A percentile compares a stretch with the other conserved stretches of the same genome.
Evolutionary conservation across 1,140 invertebrate species (phyloP).

Genomic region (Anadara kagoshimensis): DNA sequence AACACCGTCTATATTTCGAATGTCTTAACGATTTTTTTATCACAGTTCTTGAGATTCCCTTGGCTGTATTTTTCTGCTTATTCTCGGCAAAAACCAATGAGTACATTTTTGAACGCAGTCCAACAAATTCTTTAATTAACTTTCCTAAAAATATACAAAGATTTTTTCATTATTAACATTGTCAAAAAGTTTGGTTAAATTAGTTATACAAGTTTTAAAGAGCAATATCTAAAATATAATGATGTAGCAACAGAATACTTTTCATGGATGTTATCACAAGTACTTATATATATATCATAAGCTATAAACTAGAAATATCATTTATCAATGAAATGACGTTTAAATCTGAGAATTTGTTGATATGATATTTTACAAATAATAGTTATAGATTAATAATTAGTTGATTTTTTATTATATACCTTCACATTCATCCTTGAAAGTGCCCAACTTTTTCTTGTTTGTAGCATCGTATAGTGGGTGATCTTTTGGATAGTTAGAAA

Average conservation of each 20-base stretch:
- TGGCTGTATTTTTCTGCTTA: not conserved
- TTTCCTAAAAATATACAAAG: not conserved
- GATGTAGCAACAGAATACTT: not conserved
- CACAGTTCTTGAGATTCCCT: not conserved
- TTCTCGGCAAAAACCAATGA: not conserved
- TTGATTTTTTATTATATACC: slow-evolving; percentile 47
- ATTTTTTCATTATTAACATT: too few species aligned
- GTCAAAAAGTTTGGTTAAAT: too few species aligned
- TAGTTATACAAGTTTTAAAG: not conserved
- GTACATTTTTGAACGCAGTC: not conserved
- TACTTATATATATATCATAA: not conserved
- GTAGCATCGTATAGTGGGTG: slow-evolving; percentile 16
- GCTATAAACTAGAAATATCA: not conserved
- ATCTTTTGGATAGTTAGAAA: slow-evolving; percentile 19
- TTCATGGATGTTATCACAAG: not conserved
- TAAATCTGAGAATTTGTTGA: not conserved
- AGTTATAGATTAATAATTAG: too few species aligned
- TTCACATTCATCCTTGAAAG: slow-evolving; percentile 33
- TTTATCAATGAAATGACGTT: not conserved
- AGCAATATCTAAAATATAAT: not conserved
- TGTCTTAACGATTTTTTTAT: slow-evolving; percentile 4
- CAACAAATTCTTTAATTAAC: not conserved
- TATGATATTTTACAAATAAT: not conserved
- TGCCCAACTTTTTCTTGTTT: slow-evolving; percentile 31
- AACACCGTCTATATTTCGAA: slow-evolving; percentile 7